Conservation (phyloP, 92 coral and sea anemone genomes). For the Bergia sp. region DNA sequence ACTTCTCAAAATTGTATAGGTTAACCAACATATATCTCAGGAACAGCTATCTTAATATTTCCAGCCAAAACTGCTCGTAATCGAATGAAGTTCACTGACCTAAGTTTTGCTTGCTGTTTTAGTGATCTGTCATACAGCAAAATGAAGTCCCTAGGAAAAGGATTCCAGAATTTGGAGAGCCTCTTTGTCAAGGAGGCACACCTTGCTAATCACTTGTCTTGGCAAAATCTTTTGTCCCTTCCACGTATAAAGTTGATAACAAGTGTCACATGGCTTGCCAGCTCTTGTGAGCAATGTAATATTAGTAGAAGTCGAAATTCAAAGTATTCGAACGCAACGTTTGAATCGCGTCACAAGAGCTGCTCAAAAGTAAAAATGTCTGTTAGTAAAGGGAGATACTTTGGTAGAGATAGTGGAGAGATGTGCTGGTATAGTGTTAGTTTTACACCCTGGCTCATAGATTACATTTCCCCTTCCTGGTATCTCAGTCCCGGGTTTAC, state of each 20-base stretch:
- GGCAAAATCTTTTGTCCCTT: background rate
- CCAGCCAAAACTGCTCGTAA: background rate
- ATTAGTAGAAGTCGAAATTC: background rate
- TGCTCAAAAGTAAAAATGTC: background rate
- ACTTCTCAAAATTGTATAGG: too few relatives aligned
- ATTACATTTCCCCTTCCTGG: background rate
- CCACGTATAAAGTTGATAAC: background rate
- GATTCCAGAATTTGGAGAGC: background rate
- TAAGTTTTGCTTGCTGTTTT: too few relatives aligned
- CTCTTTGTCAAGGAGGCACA: background rate
- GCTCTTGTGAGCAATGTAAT: background rate
- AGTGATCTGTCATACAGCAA: background rate
- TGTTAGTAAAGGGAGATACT: background rate
- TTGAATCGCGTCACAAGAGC: background rate
- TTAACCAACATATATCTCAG: too few relatives aligned
- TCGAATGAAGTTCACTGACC: background rate
- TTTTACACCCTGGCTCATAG: background rate
- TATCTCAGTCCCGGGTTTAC: background rate
- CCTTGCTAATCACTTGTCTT: background rate
- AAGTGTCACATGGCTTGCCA: background rate
- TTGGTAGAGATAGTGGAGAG: background rate
- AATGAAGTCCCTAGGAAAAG: background rate
- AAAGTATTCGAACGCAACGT: too few relatives aligned
- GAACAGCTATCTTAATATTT: background rate
- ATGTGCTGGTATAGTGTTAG: background rate